Evolutionary conservation across 2,888 invertebrate species (phyloP).

Genomic region (Harpalus rubripes): DNA sequence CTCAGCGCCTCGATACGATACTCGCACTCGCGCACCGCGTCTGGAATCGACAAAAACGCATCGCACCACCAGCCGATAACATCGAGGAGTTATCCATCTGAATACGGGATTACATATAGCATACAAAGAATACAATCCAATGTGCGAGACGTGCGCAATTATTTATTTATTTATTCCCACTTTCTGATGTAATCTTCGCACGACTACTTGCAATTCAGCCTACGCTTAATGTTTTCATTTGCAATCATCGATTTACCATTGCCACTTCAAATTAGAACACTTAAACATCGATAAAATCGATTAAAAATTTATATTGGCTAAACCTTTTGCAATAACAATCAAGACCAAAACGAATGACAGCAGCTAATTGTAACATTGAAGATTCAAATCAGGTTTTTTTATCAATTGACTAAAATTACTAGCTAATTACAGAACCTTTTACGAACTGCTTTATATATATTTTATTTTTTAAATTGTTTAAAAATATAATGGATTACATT

Average conservation of each 20-base stretch:
- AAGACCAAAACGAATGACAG: background rate
- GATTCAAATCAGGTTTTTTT: background rate
- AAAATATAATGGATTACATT: no score
- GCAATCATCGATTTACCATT: conserved; percentile 16
- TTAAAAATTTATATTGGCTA: background rate
- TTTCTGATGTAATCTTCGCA: conserved; percentile 44
- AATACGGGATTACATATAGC: conserved; percentile 19
- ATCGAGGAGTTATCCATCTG: conserved; percentile 42
- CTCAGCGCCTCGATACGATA: background rate
- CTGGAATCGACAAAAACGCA: conserved; percentile 56
- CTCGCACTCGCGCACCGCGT: background rate
- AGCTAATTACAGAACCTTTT: background rate
- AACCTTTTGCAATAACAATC: background rate
- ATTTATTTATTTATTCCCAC: conserved; percentile 39
- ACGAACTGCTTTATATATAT: background rate
- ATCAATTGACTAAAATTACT: background rate
- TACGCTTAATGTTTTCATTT: conserved; percentile 20
- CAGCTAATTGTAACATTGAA: background rate
- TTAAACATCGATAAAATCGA: background rate
- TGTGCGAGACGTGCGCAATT: conserved; percentile 27
- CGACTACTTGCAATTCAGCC: conserved; percentile 5
- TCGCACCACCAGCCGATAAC: conserved; percentile 28
- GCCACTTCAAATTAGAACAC: background rate
- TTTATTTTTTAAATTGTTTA: no score
- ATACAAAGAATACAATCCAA: background rate